Percentiles rank a stretch among this genome's conserved stretches.
phyloP scores from a whole-genome alignment of 2,888 invertebrate species.

The Campoplex nolae region DNA sequence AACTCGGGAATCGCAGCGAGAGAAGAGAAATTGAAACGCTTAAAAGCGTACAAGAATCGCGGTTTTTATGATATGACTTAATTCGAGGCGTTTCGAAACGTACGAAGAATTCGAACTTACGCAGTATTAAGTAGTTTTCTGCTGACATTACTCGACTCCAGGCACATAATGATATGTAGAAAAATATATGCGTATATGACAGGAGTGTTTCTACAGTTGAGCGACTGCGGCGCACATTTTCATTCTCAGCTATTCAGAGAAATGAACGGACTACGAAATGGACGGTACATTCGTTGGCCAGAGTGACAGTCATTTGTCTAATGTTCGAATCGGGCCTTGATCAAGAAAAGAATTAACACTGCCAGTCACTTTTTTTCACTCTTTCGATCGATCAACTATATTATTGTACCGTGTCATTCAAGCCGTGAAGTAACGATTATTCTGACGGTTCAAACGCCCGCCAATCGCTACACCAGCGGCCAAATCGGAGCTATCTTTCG shows the following conservation, averaged over 20 bases:
- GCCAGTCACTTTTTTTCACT: background rate
- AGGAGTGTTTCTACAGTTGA: background rate
- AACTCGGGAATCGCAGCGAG: background rate
- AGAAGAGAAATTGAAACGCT: constrained; percentile 33
- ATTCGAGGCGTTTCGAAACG: constrained; percentile 38
- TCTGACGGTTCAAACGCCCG: background rate
- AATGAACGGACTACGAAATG: background rate
- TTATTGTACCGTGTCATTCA: constrained; percentile 1
- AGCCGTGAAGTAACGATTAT: background rate
- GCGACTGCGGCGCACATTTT: background rate
- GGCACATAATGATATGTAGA: background rate
- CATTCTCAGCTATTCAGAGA: background rate
- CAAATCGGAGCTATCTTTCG: background rate
- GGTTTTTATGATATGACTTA: constrained; percentile 45
- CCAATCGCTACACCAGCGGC: background rate
- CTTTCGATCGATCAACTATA: background rate
- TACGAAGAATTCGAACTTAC: constrained; percentile 18
- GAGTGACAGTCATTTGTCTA: background rate
- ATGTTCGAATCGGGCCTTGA: background rate
- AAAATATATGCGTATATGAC: background rate
- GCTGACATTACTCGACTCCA: background rate
- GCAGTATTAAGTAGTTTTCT: constrained; percentile 8
- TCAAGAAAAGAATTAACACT: background rate
- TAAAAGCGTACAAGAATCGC: constrained; percentile 40
- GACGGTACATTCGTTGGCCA: background rate